These are phyloP conservation scores for Pogoniulus pusillus DNA, from an alignment of 2,797 vertebrate species.

Conservation along the genomic window DNA sequence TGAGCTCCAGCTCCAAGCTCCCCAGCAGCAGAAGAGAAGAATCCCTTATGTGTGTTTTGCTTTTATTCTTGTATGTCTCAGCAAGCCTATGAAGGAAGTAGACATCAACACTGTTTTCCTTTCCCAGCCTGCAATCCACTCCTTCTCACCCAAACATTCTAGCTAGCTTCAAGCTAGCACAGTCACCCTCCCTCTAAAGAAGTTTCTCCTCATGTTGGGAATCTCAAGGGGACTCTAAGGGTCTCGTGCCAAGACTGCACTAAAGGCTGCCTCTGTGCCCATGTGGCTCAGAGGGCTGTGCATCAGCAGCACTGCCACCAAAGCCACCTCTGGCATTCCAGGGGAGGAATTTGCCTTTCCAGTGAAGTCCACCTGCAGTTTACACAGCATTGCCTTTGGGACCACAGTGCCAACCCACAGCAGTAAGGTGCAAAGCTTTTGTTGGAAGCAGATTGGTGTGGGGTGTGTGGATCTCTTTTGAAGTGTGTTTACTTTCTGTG, in stretches of 20 bases:
- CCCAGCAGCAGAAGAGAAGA: no score
- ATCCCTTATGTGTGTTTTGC: no score
- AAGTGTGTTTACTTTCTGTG: not conserved
- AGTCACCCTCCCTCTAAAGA: no score
- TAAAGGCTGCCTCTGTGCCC: not conserved
- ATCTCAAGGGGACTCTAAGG: no score
- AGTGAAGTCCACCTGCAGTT: not conserved
- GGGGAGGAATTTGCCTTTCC: not conserved
- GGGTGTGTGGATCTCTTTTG: not conserved
- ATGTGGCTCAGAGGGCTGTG: not conserved
- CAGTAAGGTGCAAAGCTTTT: not conserved
- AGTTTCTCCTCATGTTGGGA: no score
- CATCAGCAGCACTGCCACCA: not conserved
- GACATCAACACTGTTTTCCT: no score
- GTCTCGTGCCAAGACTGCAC: not conserved
- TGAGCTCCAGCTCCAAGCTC: no score
- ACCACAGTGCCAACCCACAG: not conserved
- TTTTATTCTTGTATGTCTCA: no score
- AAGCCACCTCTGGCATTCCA: not conserved
- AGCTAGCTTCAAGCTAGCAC: no score
- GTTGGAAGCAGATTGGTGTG: not conserved
- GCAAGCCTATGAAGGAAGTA: no score
- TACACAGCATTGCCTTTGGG: not conserved
- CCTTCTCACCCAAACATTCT: no score
- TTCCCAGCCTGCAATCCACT: no score